phyloP scores from a whole-genome alignment of 2,888 invertebrate genomes.

The Teleiodes luculella region DNA sequence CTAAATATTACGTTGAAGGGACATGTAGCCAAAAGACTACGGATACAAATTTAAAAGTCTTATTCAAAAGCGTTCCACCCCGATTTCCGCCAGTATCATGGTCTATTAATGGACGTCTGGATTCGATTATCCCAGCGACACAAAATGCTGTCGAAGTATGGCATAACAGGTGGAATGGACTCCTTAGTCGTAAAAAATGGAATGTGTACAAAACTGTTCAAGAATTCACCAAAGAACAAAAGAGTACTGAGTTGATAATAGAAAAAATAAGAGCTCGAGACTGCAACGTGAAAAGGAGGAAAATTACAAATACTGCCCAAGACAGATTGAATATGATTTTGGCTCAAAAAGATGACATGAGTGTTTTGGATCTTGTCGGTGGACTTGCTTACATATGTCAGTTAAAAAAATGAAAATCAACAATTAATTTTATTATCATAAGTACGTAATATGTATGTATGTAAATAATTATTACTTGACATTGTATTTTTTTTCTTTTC shows the following conservation, averaged over 20 bases:
- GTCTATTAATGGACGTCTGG: neutral
- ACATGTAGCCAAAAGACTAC: neutral
- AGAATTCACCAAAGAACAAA: neutral
- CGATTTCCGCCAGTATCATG: neutral
- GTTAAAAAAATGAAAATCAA: too few relatives aligned
- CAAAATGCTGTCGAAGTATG: neutral
- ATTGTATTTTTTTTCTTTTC: too few relatives aligned
- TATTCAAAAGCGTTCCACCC: too few relatives aligned
- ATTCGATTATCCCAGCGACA: neutral
- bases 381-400: too few relatives aligned
- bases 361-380: too few relatives aligned
- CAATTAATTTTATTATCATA: too few relatives aligned
- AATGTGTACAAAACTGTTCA: neutral
- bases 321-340: too few relatives aligned
- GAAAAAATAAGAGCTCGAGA: neutral
- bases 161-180: neutral
- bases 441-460: too few relatives aligned
- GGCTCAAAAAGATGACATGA: too few relatives aligned
- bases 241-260: neutral
- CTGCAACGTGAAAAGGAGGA: too few relatives aligned
- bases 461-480: too few relatives aligned
- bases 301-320: too few relatives aligned
- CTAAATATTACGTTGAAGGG: neutral
- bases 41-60: neutral
- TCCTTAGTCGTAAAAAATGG: neutral